These are phyloP conservation scores for Pionites leucogaster DNA, from an alignment of 2,113 vertebrate genomes.

Conservation along the genomic window DNA sequence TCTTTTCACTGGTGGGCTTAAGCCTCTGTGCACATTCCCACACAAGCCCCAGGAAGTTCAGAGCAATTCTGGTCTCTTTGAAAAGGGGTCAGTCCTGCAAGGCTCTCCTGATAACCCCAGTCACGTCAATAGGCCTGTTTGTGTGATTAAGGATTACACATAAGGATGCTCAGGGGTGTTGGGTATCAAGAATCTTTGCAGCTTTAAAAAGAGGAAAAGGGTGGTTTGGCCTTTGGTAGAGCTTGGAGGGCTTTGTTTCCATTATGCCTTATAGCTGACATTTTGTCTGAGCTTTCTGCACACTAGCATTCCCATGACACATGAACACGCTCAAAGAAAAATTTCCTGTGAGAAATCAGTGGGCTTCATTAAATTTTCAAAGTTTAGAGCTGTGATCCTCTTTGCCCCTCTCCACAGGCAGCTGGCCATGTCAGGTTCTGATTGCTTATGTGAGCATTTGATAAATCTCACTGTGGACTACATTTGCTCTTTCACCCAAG, in stretches of 20 bases:
- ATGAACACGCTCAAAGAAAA: slow-evolving; percentile 5
- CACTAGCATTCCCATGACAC: slow-evolving; percentile 5
- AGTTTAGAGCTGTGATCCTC: slow-evolving; percentile 46
- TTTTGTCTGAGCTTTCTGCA: slow-evolving; percentile 48
- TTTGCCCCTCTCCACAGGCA: not conserved
- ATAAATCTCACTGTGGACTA: slow-evolving; percentile 48
- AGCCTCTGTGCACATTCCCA: not conserved
- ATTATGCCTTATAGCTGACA: slow-evolving; percentile 20
- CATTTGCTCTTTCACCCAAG: slow-evolving; percentile 58
- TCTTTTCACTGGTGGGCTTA: not conserved
- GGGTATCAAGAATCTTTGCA: not conserved
- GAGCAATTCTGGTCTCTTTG: not conserved
- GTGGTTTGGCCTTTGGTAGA: slow-evolving; percentile 4
- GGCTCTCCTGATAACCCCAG: not conserved
- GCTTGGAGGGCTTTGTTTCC: not conserved
- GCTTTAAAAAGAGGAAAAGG: not conserved
- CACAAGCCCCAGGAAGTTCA: not conserved
- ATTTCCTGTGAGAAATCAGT: slow-evolving; percentile 40
- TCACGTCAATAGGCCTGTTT: not conserved
- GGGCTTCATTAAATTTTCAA: slow-evolving; percentile 51
- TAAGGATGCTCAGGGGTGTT: not conserved
- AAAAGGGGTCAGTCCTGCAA: not conserved
- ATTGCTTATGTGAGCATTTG: slow-evolving; percentile 46
- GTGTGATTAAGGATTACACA: not conserved
- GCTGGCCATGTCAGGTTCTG: slow-evolving; percentile 37